Percentiles rank a stretch among this genome's conserved stretches.
Evolutionary conservation across 2,888 invertebrate genomes (phyloP).

Genomic region (Trichopoda pennipes): DNA sequence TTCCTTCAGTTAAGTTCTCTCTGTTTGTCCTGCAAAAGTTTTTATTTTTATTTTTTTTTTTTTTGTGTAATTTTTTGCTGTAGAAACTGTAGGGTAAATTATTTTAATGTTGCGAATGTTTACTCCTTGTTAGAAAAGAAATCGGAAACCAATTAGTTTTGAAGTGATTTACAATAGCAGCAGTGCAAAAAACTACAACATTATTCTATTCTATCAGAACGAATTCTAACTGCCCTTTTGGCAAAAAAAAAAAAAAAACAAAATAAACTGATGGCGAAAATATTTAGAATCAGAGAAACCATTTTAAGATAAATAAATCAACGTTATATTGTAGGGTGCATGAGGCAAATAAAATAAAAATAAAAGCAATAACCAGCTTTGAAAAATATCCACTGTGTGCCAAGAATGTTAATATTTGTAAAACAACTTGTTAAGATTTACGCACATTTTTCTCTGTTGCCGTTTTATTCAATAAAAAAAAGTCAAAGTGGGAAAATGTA

Average conservation of each 20-base stretch:
- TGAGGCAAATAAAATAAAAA: neutral
- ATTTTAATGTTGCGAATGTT: slow-evolving; percentile 61
- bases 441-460: slow-evolving; percentile 35
- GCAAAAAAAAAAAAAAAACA: too few relatives aligned
- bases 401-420: slow-evolving; percentile 59
- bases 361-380: neutral
- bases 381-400: slow-evolving; percentile 38
- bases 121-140: slow-evolving; percentile 61
- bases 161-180: slow-evolving; percentile 63
- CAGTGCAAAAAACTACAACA: slow-evolving; percentile 22
- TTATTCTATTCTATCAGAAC: neutral
- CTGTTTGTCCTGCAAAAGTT: slow-evolving; percentile 4
- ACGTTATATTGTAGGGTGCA: slow-evolving; percentile 17
- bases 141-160: slow-evolving; percentile 68
- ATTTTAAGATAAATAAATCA: neutral
- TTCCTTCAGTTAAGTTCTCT: slow-evolving; percentile 27
- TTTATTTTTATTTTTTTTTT: slow-evolving; percentile 11
- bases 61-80: slow-evolving; percentile 3
- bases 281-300: neutral
- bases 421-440: slow-evolving; percentile 54
- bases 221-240: slow-evolving; percentile 5
- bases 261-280: neutral
- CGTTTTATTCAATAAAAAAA: too few relatives aligned
- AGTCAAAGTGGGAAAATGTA: too few relatives aligned
- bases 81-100: slow-evolving; percentile 57